Base-by-base conservation (phyloP, 1,140 invertebrate species). In the Drosophila persimilis region DNA sequence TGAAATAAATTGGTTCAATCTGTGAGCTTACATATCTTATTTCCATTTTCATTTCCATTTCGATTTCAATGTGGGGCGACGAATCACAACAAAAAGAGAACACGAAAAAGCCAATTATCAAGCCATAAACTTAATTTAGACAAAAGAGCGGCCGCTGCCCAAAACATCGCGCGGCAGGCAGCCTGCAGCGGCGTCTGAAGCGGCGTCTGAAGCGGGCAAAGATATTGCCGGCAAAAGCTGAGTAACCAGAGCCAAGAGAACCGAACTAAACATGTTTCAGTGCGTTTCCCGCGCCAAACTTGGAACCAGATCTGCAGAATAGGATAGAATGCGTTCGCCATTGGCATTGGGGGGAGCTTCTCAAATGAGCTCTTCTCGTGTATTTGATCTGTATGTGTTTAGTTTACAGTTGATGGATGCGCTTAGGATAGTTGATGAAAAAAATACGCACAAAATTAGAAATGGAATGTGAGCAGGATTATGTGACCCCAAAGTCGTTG, bases 1-100 rank as follows among this genome's bases (percentile, higher is more conserved):
- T 88, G 61, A 88, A 88, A 83, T 88, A 88, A 88, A 88, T 88
- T 88, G 78, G 78, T 83, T 53, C 77, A 81, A 78, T 86, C 77
- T 60, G 60, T 26, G 41, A 73, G 53, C 70, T 65, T 73, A 61
- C 79, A 80, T 85, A 75, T 85, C 77, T 85, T 86, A 85, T 73
- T 86, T 77, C 59, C 76, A 84, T 77, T 69, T 83, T 65, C 76
- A 77, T 74, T 80, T 73, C 60, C 77, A 70, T 77, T 77, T 60
- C 47, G 70, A 79, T 84, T 84, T 84, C 80, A 73, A 86, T 86
- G 67, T 13, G 35, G 60, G 46, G 5, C 51, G 55, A 57, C 81
- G 83, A 85, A 85, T 64, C 73, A 81, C 74, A 86, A 74, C 67
- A 54, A 66, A 86, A 72, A 77, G 83, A 66, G 58, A 77, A 50